A percentile compares a stretch with the other conserved stretches of the same genome.
phyloP scores from a whole-genome alignment of 2,888 invertebrate species.

The Beris morrisii region DNA sequence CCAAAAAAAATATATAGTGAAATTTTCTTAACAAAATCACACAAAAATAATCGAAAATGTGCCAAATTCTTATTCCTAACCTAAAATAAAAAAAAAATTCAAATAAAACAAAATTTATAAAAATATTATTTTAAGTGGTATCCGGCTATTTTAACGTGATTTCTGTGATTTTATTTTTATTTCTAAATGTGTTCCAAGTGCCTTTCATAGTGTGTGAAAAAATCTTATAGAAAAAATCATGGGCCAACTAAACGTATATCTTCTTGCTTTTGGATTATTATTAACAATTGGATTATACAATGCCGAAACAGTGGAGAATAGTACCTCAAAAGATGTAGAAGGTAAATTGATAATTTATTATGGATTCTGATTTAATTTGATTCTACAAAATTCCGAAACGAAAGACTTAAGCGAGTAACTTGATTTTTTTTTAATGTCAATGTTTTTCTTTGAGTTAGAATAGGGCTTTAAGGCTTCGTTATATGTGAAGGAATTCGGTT shows the following conservation, averaged over 20 bases:
- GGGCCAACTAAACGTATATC: not conserved
- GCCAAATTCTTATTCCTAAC: slow-evolving; percentile 19
- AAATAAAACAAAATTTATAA: not conserved
- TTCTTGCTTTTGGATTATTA: slow-evolving; percentile 28
- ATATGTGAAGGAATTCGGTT: no score
- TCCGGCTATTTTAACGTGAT: not conserved
- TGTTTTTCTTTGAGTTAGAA: no score
- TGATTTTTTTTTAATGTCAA: not conserved
- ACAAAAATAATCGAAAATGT: slow-evolving; percentile 15
- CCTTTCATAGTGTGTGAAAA: not conserved
- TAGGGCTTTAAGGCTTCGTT: no score
- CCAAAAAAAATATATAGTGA: no score
- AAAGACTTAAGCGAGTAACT: slow-evolving; percentile 35
- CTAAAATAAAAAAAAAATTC: not conserved
- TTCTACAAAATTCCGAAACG: slow-evolving; percentile 9
- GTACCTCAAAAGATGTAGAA: not conserved
- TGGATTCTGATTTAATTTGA: not conserved
- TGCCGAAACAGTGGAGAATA: slow-evolving; percentile 12
- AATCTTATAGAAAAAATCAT: slow-evolving; percentile 8
- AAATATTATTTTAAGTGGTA: slow-evolving; percentile 1
- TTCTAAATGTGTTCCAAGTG: slow-evolving; percentile 20
- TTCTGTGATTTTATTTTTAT: slow-evolving; percentile 3
- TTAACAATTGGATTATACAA: slow-evolving; percentile 32
- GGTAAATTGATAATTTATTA: slow-evolving; percentile 10
- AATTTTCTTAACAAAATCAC: no score